phyloP scores from a whole-genome alignment of 1,140 invertebrate species.

The Anastatus disparis region DNA sequence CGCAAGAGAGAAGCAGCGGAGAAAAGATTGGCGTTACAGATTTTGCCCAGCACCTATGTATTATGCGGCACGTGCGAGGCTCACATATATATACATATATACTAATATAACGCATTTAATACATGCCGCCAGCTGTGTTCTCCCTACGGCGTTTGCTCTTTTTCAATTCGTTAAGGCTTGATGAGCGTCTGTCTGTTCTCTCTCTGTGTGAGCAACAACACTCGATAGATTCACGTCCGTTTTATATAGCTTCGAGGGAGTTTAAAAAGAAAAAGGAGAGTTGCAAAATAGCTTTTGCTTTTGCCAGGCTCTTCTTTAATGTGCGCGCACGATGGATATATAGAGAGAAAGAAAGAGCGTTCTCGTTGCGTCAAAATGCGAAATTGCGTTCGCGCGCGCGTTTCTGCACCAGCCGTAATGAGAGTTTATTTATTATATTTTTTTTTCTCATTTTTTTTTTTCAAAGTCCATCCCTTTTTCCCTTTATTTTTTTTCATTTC shows the following conservation, averaged over 20 bases:
- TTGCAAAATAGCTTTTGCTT: no score
- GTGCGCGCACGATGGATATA: neutral
- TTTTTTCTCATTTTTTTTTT: no score
- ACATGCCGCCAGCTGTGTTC: no score
- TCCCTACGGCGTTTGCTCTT: neutral
- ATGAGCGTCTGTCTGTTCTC: no score
- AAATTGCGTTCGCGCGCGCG: slow-evolving; percentile 20
- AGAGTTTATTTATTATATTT: neutral
- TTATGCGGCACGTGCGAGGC: slow-evolving; percentile 5
- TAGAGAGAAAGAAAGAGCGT: no score
- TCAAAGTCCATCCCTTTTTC: no score
- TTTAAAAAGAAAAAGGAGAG: no score
- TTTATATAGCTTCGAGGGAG: neutral
- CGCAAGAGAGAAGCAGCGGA: neutral
- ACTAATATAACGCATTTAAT: no score
- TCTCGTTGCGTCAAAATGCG: slow-evolving; percentile 27
- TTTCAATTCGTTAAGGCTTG: slow-evolving; percentile 39
- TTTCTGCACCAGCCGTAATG: no score
- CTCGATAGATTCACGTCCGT: neutral
- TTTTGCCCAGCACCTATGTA: slow-evolving; percentile 13
- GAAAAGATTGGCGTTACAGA: slow-evolving; percentile 45
- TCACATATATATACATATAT: no score
- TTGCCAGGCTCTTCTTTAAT: slow-evolving; percentile 5
- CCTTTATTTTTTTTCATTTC: no score
- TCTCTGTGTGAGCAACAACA: no score